These are phyloP conservation scores for Oryctolagus cuniculus DNA, from an alignment of 2,113 vertebrate species.

Conservation along the genomic window mOryCun1.1 NC_091445.1:72473501-72474000, in stretches of 20 bases:
- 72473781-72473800: neutral
- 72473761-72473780: slow-evolving; percentile 2
- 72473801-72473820: neutral
- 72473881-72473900: neutral
- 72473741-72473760: neutral
- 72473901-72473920: neutral
- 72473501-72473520: neutral
- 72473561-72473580: neutral
- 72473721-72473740: neutral
- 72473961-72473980: no score
- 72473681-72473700: no score
- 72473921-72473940: no score
- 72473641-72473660: neutral
- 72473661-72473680: neutral
- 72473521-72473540: neutral
- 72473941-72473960: no score
- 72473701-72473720: neutral
- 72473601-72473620: neutral
- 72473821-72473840: neutral
- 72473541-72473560: neutral
- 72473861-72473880: neutral
- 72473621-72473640: neutral
- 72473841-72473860: neutral
- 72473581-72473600: neutral
- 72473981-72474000: no score